Conservation (phyloP, 2,888 invertebrate species). For the Leuctra nigra region DNA sequence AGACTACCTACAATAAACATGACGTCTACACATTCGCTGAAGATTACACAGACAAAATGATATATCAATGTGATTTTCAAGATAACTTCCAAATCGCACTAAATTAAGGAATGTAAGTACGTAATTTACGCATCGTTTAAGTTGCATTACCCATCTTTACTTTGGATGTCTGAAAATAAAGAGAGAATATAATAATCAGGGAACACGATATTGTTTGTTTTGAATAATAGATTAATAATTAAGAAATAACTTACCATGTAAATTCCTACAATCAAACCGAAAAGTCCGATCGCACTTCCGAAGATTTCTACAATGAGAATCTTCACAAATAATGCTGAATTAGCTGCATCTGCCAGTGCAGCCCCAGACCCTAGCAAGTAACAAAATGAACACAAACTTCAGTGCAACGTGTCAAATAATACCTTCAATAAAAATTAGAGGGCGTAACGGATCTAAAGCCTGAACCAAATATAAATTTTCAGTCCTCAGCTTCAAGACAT, state of each 20-base stretch:
- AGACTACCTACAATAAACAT: too few species aligned
- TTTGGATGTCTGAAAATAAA: conserved; percentile 51
- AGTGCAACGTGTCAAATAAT: background rate
- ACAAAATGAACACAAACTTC: too few species aligned
- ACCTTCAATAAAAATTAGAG: background rate
- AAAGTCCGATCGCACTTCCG: conserved; percentile 97
- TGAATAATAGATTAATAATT: background rate
- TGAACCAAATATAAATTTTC: background rate
- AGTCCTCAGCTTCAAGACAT: background rate
- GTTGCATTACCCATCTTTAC: conserved; percentile 67
- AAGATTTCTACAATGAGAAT: conserved; percentile 99
- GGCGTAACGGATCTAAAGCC: background rate
- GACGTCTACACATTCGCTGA: too few species aligned
- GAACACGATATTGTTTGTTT: background rate
- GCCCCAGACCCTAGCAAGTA: conserved; percentile 86
- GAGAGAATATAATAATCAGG: background rate
- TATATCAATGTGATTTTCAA: background rate
- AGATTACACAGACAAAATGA: background rate
- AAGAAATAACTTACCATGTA: conserved; percentile 59
- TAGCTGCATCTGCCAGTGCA: conserved; percentile 96
- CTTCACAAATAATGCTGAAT: conserved; percentile 92
- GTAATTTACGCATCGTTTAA: too few species aligned
- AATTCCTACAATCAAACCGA: conserved; percentile 97
- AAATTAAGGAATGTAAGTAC: conserved; percentile 2
- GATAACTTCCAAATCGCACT: background rate